Evolutionary conservation across 2,888 invertebrate species (phyloP).

Genomic region (Drosophila mimetica): DNA sequence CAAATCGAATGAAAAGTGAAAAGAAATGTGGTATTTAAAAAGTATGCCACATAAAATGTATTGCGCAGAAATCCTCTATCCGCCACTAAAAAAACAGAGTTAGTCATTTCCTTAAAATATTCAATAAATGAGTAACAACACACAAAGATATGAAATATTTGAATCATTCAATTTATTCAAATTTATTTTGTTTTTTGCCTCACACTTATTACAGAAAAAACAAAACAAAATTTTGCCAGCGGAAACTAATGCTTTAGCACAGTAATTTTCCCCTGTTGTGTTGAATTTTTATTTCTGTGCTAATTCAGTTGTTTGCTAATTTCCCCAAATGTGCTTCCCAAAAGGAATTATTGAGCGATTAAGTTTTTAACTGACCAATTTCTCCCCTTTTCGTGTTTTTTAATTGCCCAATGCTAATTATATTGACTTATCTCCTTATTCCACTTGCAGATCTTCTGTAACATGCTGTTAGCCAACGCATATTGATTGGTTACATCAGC

Average conservation of each 20-base stretch:
- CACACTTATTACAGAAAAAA: too few relatives aligned
- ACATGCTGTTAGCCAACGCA: conserved; percentile 53
- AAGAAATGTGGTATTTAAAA: too few relatives aligned
- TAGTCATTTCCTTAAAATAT: too few relatives aligned
- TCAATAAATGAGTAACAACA: too few relatives aligned
- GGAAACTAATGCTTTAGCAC: not conserved
- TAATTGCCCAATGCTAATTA: not conserved
- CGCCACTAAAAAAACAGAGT: too few relatives aligned
- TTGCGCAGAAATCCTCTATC: too few relatives aligned
- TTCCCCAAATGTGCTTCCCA: conserved; percentile 3
- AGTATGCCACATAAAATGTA: too few relatives aligned
- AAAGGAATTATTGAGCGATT: conserved; percentile 17
- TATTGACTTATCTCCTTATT: not conserved
- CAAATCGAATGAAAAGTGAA: too few relatives aligned
- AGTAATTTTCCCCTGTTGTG: not conserved
- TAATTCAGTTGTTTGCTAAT: conserved; percentile 9
- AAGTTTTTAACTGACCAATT: not conserved
- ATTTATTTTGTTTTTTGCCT: too few relatives aligned
- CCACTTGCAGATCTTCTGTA: conserved; percentile 48
- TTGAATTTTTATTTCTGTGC: not conserved
- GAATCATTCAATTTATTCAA: not conserved
- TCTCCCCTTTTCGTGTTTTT: not conserved
- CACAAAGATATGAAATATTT: not conserved
- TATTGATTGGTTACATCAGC: conserved; percentile 48
- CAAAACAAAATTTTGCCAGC: not conserved